Percentiles rank a stretch among this genome's conserved stretches.
phyloP scores from a whole-genome alignment of 2,113 vertebrate species.

The zebrafish (Danio rerio) region GRCz12tu NC_133183.1:29428001-29428500 shows the following conservation, averaged over 20 bases:
- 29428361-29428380: slow-evolving; percentile 37
- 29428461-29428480: slow-evolving; percentile 29
- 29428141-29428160: slow-evolving; percentile 36
- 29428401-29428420: slow-evolving; percentile 43
- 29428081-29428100: slow-evolving; percentile 33
- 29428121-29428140: slow-evolving; percentile 41
- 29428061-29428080: slow-evolving; percentile 47
- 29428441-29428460: slow-evolving; percentile 21
- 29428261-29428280: slow-evolving; percentile 15
- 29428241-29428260: slow-evolving; percentile 13
- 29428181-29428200: slow-evolving; percentile 38
- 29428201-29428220: slow-evolving; percentile 45
- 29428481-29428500: slow-evolving; percentile 2
- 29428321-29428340: slow-evolving; percentile 33
- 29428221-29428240: slow-evolving; percentile 35
- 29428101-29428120: slow-evolving; percentile 39
- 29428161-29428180: slow-evolving; percentile 45
- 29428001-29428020: slow-evolving; percentile 22
- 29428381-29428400: slow-evolving; percentile 41
- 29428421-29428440: slow-evolving; percentile 38
- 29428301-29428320: slow-evolving; percentile 39
- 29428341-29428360: slow-evolving; percentile 41
- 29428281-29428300: slow-evolving; percentile 10
- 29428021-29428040: slow-evolving; percentile 26
- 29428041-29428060: slow-evolving; percentile 44